phyloP scores from a whole-genome alignment of 2,113 vertebrate species.

The Emydura subglobosa region DNA sequence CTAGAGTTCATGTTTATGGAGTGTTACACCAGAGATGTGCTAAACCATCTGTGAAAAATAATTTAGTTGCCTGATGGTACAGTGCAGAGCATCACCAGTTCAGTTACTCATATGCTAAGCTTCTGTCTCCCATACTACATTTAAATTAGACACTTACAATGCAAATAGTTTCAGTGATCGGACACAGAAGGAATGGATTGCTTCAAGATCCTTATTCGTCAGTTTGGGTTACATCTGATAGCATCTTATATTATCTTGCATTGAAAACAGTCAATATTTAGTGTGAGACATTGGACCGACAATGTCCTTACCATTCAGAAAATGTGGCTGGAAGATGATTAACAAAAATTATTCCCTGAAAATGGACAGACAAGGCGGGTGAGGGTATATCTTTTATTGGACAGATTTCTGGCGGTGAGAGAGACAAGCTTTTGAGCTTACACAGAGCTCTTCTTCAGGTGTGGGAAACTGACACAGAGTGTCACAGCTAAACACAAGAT shows the following conservation, averaged over 20 bases:
- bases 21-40: neutral
- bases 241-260: neutral
- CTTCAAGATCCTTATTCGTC: neutral
- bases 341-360: neutral
- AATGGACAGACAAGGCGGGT: neutral
- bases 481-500: neutral
- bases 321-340: neutral
- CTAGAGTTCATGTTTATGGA: neutral
- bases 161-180: neutral
- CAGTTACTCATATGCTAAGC: neutral
- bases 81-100: neutral
- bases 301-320: neutral
- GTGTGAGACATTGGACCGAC: neutral
- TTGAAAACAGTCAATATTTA: neutral
- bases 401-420: neutral
- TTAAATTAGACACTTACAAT: neutral
- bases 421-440: neutral
- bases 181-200: neutral
- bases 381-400: neutral
- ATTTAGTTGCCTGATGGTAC: fast-evolving
- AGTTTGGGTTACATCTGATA: neutral
- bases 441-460: neutral
- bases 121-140: neutral
- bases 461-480: neutral
- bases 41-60: neutral